Base-by-base conservation (phyloP, 2,113 vertebrate species). In the Amazona guildingii region DNA sequence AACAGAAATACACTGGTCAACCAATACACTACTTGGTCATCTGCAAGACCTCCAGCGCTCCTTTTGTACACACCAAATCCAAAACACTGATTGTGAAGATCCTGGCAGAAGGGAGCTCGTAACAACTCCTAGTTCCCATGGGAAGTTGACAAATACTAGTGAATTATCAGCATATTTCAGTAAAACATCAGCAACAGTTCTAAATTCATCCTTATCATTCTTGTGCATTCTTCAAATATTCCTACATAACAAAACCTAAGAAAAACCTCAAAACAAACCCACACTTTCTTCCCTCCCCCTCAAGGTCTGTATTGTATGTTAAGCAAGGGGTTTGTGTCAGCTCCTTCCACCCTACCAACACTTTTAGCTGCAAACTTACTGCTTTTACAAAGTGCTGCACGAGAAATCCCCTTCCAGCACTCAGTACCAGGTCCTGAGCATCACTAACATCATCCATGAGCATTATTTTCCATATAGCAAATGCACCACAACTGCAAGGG, bases 341-440 rank as follows among this genome's bases (percentile, higher is more conserved):
- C 23, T 78, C 54, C 17, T 87, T 63, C 62, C 82, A 87, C 13
- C 20, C 49, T 39, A 48, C 63, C 17, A 51, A 76, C 13, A n/a
- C 8, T 43, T 14, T 14, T 37, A 13, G 9, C 18, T 78, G 33
- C 52, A 70, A 54, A 68, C 33, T 77, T 13, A 17, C 4, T 73
- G 28, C 44, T 7, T 11, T 37, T n/a, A 28, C 18, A 0, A 0
- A 54, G 46, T 27, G 25, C 74, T 49, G 27, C 66, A 44, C 0
- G 1, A 76, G 39, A 25, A 79, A 55, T 31, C 49, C n/a, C 52
- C 35, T 16, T 18, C 16, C 52, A 62, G n/a, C 24, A 37, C 46
- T 27, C 27, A 11, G 44, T 20, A 46, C 19, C 18, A 25, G 29
- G 21, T 17, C 52, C 37, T 37, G 68, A 83, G 16, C 23, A 39